A percentile compares a stretch with the other conserved stretches of the same genome.
These are phyloP conservation scores for Megalops atlanticus DNA, from an alignment of 2,113 vertebrate genomes.

Conservation along the genomic window DNA sequence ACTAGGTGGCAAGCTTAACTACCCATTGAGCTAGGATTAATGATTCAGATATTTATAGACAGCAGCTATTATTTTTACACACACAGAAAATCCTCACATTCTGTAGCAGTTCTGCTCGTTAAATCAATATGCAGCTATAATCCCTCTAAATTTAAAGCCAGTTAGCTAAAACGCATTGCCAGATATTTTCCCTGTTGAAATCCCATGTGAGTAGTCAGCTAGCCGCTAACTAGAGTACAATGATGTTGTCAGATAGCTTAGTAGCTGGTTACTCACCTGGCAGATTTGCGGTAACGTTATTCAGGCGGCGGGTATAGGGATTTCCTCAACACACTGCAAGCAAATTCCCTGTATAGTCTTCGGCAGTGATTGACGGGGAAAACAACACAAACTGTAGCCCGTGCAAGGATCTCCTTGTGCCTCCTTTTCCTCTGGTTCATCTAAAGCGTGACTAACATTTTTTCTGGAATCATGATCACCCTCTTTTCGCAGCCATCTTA, in stretches of 20 bases:
- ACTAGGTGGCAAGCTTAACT: neutral
- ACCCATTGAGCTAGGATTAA: neutral
- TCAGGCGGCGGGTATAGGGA: neutral
- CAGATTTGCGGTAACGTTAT: neutral
- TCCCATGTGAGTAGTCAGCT: neutral
- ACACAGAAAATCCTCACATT: neutral
- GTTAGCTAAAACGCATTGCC: too few species aligned
- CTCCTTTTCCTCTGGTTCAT: neutral
- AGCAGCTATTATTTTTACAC: neutral
- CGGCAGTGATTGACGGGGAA: neutral
- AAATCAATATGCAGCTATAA: too few species aligned
- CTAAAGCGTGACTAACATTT: neutral
- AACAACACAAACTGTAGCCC: neutral
- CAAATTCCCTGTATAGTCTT: neutral
- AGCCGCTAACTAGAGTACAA: neutral
- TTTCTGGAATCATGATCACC: neutral
- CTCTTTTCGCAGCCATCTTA: neutral
- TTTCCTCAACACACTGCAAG: neutral
- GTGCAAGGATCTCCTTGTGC: neutral
- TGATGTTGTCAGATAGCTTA: neutral
- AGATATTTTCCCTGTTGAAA: neutral
- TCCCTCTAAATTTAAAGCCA: too few species aligned
- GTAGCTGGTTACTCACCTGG: neutral
- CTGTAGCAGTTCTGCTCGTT: too few species aligned
- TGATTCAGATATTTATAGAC: neutral